These are phyloP conservation scores for Neodiprion lecontei DNA, from an alignment of 1,140 invertebrate genomes.

Conservation along the genomic window DNA sequence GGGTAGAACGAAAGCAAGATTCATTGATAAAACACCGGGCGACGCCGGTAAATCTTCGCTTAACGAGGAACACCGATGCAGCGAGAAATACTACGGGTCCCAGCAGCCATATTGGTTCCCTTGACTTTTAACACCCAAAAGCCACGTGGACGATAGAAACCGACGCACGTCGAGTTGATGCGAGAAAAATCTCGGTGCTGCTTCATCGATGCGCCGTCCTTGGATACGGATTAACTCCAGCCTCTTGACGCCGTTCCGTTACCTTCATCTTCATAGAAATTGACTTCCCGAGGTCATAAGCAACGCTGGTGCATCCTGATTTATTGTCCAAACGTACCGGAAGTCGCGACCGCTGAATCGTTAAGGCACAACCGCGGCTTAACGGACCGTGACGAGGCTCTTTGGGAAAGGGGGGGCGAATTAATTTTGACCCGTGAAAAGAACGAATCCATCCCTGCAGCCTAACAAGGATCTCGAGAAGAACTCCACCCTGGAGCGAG, in stretches of 20 bases:
- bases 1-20: constrained; percentile 3
- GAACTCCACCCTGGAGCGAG: background rate
- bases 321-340: no score
- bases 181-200: no score
- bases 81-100: constrained; percentile 2
- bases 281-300: no score
- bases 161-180: background rate
- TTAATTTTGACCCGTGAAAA: background rate
- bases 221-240: no score
- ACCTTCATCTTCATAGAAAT: no score
- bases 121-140: background rate
- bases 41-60: constrained; percentile 2
- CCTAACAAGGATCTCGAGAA: background rate
- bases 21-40: constrained; percentile 4
- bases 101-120: background rate
- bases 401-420: background rate
- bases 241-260: no score
- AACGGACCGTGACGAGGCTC: background rate
- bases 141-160: background rate
- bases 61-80: background rate
- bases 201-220: no score
- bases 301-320: no score
- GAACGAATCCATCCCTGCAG: background rate
- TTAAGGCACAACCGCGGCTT: no score
- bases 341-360: no score